Evolutionary conservation across 1,140 invertebrate species (phyloP).

Genomic region (Chelonus insularis): DNA sequence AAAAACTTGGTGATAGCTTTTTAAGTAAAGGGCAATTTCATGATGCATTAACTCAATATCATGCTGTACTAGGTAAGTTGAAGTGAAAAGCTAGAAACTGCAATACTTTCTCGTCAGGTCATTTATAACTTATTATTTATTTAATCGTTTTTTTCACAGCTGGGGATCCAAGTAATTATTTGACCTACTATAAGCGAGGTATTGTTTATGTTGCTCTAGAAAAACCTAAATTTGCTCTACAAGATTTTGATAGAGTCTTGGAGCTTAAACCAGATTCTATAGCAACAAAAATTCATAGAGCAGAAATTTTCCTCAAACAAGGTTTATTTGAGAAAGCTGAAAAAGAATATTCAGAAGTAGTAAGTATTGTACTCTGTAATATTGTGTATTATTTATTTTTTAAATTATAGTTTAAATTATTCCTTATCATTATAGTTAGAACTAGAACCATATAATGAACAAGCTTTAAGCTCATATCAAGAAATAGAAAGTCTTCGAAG

Average conservation of each 20-base stretch:
- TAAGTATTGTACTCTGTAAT: slow-evolving; percentile 68
- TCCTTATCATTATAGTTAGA: too few species aligned
- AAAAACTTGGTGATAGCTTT: slow-evolving; percentile 90
- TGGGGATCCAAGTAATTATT: slow-evolving; percentile 93
- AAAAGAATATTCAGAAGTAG: slow-evolving; percentile 81
- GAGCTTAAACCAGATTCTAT: slow-evolving; percentile 94
- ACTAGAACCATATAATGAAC: slow-evolving; percentile 75
- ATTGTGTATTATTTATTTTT: not conserved
- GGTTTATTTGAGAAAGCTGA: slow-evolving; percentile 82
- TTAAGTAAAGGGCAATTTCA: slow-evolving; percentile 89
- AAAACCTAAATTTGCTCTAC: slow-evolving; percentile 92
- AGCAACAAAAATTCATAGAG: slow-evolving; percentile 84
- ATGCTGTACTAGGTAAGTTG: slow-evolving; percentile 91
- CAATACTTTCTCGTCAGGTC: too few species aligned
- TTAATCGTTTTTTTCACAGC: slow-evolving; percentile 66
- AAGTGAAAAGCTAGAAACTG: too few species aligned
- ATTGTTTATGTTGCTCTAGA: slow-evolving; percentile 96
- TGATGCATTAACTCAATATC: slow-evolving; percentile 96
- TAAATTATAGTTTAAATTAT: not conserved
- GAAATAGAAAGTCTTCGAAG: slow-evolving; percentile 69
- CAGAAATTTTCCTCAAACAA: slow-evolving; percentile 86
- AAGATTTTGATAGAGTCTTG: slow-evolving; percentile 90
- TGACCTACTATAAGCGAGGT: slow-evolving; percentile 92
- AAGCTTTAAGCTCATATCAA: slow-evolving; percentile 73
- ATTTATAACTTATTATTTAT: not conserved